Base-by-base conservation (phyloP, 1,140 invertebrate genomes). In the Micrasema minimum region DNA sequence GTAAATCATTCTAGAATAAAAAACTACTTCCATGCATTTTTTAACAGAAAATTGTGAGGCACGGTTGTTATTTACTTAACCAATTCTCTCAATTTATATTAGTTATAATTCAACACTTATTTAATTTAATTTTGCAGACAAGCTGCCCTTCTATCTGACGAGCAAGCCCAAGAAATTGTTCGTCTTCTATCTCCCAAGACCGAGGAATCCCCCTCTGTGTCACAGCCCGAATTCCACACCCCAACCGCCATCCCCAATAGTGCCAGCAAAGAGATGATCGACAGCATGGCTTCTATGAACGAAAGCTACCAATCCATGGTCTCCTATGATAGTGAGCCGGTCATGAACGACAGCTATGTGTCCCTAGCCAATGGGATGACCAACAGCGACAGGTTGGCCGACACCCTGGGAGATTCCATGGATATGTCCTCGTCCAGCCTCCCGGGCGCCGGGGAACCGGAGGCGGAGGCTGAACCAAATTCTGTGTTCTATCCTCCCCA, bases 161-260 rank as follows among this genome's bases (percentile, higher is more conserved):
- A 95, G 83, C 92, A 94, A 83, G 92, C 93, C 61, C 91, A 92
- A 80, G 91, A 94, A 87, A 92, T 94, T 72, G 90, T 90, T 73
- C 88, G 90, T 78, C 86, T 94, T 77, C 77, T 94, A 71, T 90
- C 91, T 68, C 89, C 90, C 50, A 75, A 75, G 51, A 20, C 53
- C 11, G 67, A 72, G 16, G 70, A 75, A 57, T 26, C 53, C 0
- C 73, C 66, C 1, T 77, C 76, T 48, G 66, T 70, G 14, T 71
- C 77, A 45, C 77, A 77, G 38, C 45, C 53, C 31, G 74, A 75
- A 11, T 45, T 50, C 16, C 50, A 50, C 6, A 62, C 41, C 18
- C 26, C 43, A 1, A 64, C 45, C n/a, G 16, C 46, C 2, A 9
- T 75, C 12, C 20, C 62, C 18, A 75, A 72, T 26, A 66, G 70